Base-by-base conservation (phyloP, 2,797 vertebrate species). In the Prunella strophiata region DNA sequence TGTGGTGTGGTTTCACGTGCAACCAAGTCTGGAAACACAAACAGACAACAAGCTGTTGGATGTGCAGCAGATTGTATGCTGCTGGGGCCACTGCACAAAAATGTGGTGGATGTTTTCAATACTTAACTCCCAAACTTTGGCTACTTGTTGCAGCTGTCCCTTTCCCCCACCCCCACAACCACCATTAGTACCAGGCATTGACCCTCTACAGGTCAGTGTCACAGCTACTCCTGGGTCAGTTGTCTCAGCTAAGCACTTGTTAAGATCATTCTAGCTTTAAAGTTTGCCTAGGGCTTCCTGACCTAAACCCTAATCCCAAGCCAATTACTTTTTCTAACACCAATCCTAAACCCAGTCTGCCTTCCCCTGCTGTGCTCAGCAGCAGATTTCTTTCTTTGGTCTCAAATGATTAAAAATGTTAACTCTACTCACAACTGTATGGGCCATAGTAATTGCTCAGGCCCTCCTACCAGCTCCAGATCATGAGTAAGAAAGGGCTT, bases 291-390 rank as follows among this genome's bases (percentile, higher is more conserved):
- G 52, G 52, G 21, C 72, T 83, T 85, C 36, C 90, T 92, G 89
- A 88, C 79, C 72, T 91, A 94, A 96, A 95, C 80, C 68, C 45
- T 94, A 93, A 96, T 89, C 88, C 65, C 90, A 85, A 82, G 19
- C 68, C 90, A 94, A 93, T 94, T 89, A 96, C 88, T 63, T 94
- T 89, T 85, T 66, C 57, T 83, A 90, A 93, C 63, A 88, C 68
- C 34, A 85, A 36, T 42, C 72, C 38, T 59, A 88, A 71, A 68
- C 26, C 61, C 80, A 77, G 82, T 25, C 82, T 93, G 93, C n/a
- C 61, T 88, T 89, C 65, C 32, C 90, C 92, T 88, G 82, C 88
- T 95, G 91, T 83, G 91, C 82, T 65, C 72, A 88, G 68, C 78
- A 83, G 72, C 43, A 73, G 68, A 74, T 88, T 91, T 67, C 51